These are phyloP conservation scores for Trachymyrmex cornetzi DNA, from an alignment of 1,140 invertebrate species.

Conservation along the genomic window DNA sequence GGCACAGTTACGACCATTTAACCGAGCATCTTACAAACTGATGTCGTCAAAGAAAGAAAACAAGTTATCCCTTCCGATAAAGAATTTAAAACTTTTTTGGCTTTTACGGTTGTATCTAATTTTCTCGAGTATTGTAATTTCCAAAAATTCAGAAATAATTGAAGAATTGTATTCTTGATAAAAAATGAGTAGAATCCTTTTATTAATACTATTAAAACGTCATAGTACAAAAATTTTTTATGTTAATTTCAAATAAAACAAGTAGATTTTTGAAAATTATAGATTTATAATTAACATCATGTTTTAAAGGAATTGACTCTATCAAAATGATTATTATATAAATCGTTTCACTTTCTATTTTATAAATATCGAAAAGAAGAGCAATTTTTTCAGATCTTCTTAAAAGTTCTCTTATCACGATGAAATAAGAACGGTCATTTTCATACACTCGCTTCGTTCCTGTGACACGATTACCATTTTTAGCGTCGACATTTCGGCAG, in stretches of 20 bases:
- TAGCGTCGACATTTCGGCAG: conserved; percentile 57
- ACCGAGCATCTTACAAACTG: conserved; percentile 15
- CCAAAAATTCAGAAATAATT: background rate
- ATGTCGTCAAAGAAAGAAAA: conserved; percentile 22
- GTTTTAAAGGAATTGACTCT: background rate
- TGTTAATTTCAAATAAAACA: background rate
- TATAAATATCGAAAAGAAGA: background rate
- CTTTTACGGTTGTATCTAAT: background rate
- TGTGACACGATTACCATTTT: conserved; percentile 63
- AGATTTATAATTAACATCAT: background rate
- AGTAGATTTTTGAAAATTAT: background rate
- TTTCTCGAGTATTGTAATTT: background rate
- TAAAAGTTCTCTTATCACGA: conserved; percentile 4
- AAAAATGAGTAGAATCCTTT: background rate
- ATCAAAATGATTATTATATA: background rate
- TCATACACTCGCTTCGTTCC: conserved; percentile 13
- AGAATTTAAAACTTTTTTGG: background rate
- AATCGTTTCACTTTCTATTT: background rate
- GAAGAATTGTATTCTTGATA: background rate
- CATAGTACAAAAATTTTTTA: background rate
- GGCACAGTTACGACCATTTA: conserved; percentile 61
- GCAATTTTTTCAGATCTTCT: background rate
- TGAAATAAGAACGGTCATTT: conserved; percentile 5
- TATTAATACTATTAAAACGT: background rate
- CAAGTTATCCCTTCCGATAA: background rate